Conservation (phyloP, 30 jellyfish, hydroid and myxozoan species). For the Aurelia sp. region DNA sequence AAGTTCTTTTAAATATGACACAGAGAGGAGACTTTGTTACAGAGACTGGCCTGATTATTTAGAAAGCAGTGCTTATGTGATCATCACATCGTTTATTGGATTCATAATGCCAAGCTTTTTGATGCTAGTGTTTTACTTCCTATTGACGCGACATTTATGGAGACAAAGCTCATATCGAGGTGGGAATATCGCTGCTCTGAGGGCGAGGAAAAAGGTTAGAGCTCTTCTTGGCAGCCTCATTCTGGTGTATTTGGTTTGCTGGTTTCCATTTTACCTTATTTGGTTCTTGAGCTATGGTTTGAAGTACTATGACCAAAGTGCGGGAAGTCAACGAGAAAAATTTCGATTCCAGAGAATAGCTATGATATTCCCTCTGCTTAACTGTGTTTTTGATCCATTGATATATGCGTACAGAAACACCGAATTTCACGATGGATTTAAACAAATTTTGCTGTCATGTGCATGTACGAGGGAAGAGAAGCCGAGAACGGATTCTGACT, state of each 20-base stretch:
- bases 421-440: slow-evolving; percentile 5
- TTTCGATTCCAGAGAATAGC: slow-evolving; percentile 15
- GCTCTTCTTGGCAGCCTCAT: slow-evolving; percentile 16
- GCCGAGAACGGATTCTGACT: too few relatives aligned
- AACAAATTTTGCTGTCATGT: too few relatives aligned
- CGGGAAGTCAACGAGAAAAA: background rate
- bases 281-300: slow-evolving; percentile 16
- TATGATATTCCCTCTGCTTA: background rate
- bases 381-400: slow-evolving; percentile 19
- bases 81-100: background rate
- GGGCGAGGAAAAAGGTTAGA: slow-evolving; percentile 17
- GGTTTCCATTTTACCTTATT: slow-evolving; percentile 23
- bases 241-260: background rate
- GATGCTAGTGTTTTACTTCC: background rate
- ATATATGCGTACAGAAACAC: slow-evolving; percentile 17
- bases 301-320: background rate
- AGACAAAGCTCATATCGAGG: background rate
- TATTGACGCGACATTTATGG: slow-evolving; percentile 12
- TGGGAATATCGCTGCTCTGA: background rate
- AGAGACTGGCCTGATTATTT: slow-evolving; percentile 7
- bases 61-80: background rate
- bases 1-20: background rate
- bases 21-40: background rate
- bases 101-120: background rate
- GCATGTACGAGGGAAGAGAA: too few relatives aligned